Evolutionary conservation across 1,140 invertebrate genomes (phyloP).

Genomic region (Vanessa tameamea): DNA sequence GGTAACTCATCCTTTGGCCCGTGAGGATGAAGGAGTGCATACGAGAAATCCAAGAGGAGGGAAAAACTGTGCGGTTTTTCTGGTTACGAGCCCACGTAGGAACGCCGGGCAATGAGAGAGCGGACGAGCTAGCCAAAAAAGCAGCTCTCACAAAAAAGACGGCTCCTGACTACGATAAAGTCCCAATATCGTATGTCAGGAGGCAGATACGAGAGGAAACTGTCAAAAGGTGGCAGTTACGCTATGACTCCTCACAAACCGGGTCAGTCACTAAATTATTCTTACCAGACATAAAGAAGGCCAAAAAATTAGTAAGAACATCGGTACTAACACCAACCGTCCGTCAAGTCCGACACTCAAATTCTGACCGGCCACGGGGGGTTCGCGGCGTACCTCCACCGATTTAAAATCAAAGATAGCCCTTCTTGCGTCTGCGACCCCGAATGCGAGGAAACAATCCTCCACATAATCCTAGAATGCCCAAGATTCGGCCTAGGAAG

Average conservation of each 20-base stretch:
- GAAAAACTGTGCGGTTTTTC: too few species aligned
- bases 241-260: slow-evolving; percentile 22
- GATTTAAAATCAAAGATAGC: too few species aligned
- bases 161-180: slow-evolving; percentile 31
- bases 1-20: too few species aligned
- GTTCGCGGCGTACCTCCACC: too few species aligned
- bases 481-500: too few species aligned
- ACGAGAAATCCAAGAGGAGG: too few species aligned
- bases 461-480: too few species aligned
- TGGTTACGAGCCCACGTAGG: too few species aligned
- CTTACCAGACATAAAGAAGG: slow-evolving; percentile 27
- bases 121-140: slow-evolving; percentile 40
- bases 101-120: slow-evolving; percentile 48
- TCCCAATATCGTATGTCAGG: slow-evolving; percentile 41
- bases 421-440: too few species aligned
- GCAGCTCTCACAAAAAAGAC: slow-evolving; percentile 23
- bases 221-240: slow-evolving; percentile 32
- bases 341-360: slow-evolving; percentile 23
- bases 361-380: slow-evolving; percentile 41
- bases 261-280: slow-evolving; percentile 36
- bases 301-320: slow-evolving; percentile 22
- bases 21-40: too few species aligned
- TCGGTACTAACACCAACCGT: slow-evolving; percentile 13
- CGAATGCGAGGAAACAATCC: too few species aligned
- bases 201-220: too few species aligned